Evolutionary conservation across 2,888 invertebrate species (phyloP).

Genomic region (Agrotis puta): DNA sequence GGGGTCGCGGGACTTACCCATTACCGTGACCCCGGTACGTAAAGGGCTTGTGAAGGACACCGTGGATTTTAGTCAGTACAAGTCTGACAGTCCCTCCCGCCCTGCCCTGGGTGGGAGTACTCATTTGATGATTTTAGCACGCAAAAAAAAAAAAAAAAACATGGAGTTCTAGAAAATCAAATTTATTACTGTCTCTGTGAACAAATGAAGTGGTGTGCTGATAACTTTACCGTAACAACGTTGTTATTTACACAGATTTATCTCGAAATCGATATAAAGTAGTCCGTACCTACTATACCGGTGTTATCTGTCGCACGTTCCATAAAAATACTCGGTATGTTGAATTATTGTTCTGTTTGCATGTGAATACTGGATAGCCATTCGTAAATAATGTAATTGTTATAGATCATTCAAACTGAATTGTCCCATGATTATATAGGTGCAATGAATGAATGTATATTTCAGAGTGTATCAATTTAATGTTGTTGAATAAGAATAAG

Average conservation of each 20-base stretch:
- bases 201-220: constrained; percentile 1
- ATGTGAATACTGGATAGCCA: not conserved
- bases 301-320: constrained; percentile 21
- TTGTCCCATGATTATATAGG: not conserved
- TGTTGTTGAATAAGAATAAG: not conserved
- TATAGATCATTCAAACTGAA: constrained; percentile 5
- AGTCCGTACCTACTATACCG: not conserved
- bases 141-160: no score
- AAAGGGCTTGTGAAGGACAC: no score
- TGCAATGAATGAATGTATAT: not conserved
- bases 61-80: no score
- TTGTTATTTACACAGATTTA: constrained; percentile 16
- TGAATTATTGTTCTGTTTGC: constrained; percentile 18
- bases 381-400: constrained; percentile 22
- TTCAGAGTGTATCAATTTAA: not conserved
- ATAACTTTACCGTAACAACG: not conserved
- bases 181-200: not conserved
- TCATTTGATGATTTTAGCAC: no score
- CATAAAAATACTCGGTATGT: constrained; percentile 40
- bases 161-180: no score
- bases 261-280: constrained; percentile 11
- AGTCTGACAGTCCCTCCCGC: no score
- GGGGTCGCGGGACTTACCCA: no score
- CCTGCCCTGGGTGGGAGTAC: no score
- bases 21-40: no score